Base-by-base conservation (phyloP, 2,113 vertebrate species). In the Proterorhinus semilunaris region DNA sequence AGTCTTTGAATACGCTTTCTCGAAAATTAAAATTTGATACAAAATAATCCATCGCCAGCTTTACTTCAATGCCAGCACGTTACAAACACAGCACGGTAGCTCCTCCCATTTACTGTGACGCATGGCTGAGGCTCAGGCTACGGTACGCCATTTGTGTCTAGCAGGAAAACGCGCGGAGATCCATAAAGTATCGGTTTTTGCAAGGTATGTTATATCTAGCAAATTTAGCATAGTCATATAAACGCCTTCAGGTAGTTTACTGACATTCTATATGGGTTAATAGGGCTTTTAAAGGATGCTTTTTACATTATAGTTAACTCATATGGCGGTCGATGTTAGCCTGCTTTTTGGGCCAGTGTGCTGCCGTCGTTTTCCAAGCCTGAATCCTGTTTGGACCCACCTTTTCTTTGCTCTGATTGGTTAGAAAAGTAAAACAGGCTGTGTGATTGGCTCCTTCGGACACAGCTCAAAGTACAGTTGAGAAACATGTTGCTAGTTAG, bases 331-430 rank as follows among this genome's bases (percentile, higher is more conserved):
- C 83, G 84, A 86, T 48, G 82, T 81, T 92, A 87, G 87, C 79
- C 81, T 93, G 90, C 94, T 95, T 96, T 96, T 95, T 94, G 95
- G 94, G 94, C 94, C 94, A 94, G 94, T 93, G 85, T 78, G 94
- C 90, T 92, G 90, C 95, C 94, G 94, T 96, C 94, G 93, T 95
- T 95, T 94, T 87, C 73, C 75, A 76, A 73, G 76, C 82, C 47
- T 77, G 15, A 16, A 27, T 78, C 71, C 42, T 21, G 0, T 0
- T 0, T 49, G 10, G 72, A 43, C 65, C 85, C 82, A 59, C 88
- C 89, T 59, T 3, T 3, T 4, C 6, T 5, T 1, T 21, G 0
- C 52, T 64, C 0, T 53, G 71, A 89, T 86, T 85, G 91, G 91
- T 49, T 44, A 0, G 5, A 16, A 4, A 13, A 3, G 43, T 36